Percentiles rank a stretch among this genome's conserved stretches.
These are phyloP conservation scores for Papilio elwesi DNA, from an alignment of 2,888 invertebrate species.

Conservation along the genomic window DNA sequence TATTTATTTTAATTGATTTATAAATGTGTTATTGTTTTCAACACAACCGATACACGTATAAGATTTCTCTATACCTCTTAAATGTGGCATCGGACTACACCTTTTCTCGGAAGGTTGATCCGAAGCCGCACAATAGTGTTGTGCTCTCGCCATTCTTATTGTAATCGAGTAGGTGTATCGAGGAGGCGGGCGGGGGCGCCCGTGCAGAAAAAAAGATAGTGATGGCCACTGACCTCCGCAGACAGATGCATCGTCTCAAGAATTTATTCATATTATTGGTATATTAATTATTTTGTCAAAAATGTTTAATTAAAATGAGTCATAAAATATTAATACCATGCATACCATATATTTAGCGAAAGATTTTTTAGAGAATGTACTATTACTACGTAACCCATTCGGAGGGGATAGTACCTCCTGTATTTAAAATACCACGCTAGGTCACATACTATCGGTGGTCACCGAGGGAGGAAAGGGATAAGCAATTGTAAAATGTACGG, in stretches of 20 bases:
- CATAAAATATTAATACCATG: no score
- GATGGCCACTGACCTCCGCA: constrained; percentile 73
- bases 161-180: constrained; percentile 78
- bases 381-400: no score
- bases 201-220: constrained; percentile 82
- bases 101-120: constrained; percentile 60
- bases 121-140: constrained; percentile 66
- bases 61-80: constrained; percentile 51
- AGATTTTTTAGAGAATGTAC: no score
- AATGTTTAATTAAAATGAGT: not conserved
- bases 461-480: no score
- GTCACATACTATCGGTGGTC: no score
- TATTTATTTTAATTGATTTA: no score
- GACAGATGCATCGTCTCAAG: constrained; percentile 60
- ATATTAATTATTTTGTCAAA: constrained; percentile 50
- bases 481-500: not conserved
- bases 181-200: constrained; percentile 65
- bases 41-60: constrained; percentile 45
- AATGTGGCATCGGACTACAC: constrained; percentile 55
- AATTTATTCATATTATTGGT: constrained; percentile 78
- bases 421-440: no score
- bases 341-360: no score
- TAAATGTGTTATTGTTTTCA: not conserved
- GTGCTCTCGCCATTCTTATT: constrained; percentile 76
- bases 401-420: not conserved